phyloP scores from a whole-genome alignment of 1,140 invertebrate species.

The Drosophila malerkotliana region DNA sequence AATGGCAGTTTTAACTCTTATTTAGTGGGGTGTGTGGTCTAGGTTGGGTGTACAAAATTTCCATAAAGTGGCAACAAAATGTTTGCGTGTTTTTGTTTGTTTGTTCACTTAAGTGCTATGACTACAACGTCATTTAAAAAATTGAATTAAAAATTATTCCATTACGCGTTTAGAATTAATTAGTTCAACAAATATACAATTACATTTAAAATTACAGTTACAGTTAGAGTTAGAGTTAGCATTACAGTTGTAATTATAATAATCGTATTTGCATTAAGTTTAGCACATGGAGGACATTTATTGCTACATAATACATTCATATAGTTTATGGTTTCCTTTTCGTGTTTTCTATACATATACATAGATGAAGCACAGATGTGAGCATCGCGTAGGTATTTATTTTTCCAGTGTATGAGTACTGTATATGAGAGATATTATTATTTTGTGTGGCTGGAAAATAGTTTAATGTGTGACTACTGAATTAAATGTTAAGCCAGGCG shows the following conservation, averaged over 20 bases:
- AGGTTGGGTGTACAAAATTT: constrained; percentile 18
- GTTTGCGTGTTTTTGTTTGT: constrained; percentile 44
- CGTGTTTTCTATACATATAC: constrained; percentile 25
- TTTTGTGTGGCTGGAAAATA: constrained; percentile 9
- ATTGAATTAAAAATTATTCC: constrained; percentile 63
- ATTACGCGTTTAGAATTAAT: constrained; percentile 60
- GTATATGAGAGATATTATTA: constrained; percentile 12
- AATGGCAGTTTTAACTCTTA: constrained; percentile 69
- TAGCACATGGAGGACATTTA: constrained; percentile 84
- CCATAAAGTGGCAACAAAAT: constrained; percentile 45
- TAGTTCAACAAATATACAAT: constrained; percentile 71
- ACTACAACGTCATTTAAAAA: constrained; percentile 80
- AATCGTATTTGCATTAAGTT: constrained; percentile 63
- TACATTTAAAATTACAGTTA: constrained; percentile 50
- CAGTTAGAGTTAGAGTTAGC: constrained; percentile 36
- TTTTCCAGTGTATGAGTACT: constrained; percentile 5
- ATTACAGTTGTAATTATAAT: constrained; percentile 41
- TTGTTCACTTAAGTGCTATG: constrained; percentile 66
- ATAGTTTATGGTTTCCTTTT: constrained; percentile 49
- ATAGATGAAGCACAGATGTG: constrained; percentile 30
- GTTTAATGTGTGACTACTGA: constrained; percentile 10
- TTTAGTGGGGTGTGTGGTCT: constrained; percentile 13
- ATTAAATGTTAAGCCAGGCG: background rate
- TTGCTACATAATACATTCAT: constrained; percentile 76
- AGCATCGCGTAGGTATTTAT: constrained; percentile 5